These are phyloP conservation scores for Catharus minimus DNA, from an alignment of 2,113 vertebrate species.

Conservation along the genomic window DNA sequence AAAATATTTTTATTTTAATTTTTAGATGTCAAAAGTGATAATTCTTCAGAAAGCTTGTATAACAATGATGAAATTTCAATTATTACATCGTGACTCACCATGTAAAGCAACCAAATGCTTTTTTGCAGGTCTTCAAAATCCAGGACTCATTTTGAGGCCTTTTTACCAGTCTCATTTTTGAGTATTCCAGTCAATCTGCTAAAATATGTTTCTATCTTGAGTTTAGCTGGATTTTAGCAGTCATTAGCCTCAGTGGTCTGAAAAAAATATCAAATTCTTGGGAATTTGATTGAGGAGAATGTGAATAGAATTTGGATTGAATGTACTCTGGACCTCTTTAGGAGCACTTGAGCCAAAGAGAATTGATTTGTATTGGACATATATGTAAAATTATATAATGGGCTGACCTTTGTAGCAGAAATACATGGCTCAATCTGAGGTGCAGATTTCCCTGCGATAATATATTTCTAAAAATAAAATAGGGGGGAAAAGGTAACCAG, in stretches of 20 bases:
- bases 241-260: neutral
- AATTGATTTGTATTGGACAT: conserved; percentile 26
- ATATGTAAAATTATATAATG: conserved; percentile 41
- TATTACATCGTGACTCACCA: neutral
- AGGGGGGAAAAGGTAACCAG: conserved; percentile 11
- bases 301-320: conserved; percentile 14
- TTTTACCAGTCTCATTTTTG: neutral
- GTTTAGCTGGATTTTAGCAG: neutral
- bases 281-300: neutral
- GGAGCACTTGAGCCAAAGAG: conserved; percentile 4
- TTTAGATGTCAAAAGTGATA: neutral
- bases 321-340: neutral
- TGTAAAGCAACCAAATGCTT: neutral
- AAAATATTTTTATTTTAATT: neutral
- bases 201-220: neutral
- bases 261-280: neutral
- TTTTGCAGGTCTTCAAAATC: neutral
- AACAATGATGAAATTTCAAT: neutral
- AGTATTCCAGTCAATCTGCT: neutral
- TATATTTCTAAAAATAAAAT: conserved; percentile 39
- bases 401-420: conserved; percentile 44
- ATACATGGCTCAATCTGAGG: conserved; percentile 11
- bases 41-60: neutral
- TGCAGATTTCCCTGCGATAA: conserved; percentile 41
- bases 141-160: neutral